phyloP scores from a whole-genome alignment of 1,140 invertebrate genomes.

The Probaryconus sp. region DNA sequence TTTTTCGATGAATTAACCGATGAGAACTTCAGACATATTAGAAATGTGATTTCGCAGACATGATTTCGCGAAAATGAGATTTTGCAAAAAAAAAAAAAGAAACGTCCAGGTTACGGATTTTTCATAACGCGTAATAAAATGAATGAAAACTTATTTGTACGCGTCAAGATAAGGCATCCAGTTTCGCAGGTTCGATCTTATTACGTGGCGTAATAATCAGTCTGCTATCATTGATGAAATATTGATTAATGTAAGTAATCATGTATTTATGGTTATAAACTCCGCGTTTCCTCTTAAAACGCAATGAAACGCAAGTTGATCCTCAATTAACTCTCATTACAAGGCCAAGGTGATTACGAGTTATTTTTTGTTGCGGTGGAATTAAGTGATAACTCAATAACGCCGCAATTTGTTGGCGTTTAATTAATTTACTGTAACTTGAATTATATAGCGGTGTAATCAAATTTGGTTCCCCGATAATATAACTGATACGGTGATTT shows the following conservation, averaged over 20 bases:
- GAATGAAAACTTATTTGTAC: slow-evolving; percentile 36
- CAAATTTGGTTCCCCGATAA: too few species aligned
- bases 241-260: slow-evolving; percentile 35
- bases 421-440: too few species aligned
- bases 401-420: too few species aligned
- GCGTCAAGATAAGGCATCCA: slow-evolving; percentile 30
- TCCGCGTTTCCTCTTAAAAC: slow-evolving; percentile 19
- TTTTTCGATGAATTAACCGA: too few species aligned
- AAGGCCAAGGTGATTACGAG: slow-evolving; percentile 12
- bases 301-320: slow-evolving; percentile 34
- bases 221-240: slow-evolving; percentile 35
- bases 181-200: slow-evolving; percentile 29
- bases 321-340: slow-evolving; percentile 18
- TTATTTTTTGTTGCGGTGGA: slow-evolving; percentile 24
- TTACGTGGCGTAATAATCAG: slow-evolving; percentile 11
- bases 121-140: slow-evolving; percentile 36
- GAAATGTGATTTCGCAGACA: too few species aligned
- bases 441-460: too few species aligned
- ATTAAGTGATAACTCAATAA: slow-evolving; percentile 14
- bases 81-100: too few species aligned
- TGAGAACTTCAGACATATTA: too few species aligned
- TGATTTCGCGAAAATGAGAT: too few species aligned
- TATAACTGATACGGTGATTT: not conserved
- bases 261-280: slow-evolving; percentile 26
- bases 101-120: too few species aligned